These are phyloP conservation scores for Myotis daubentonii DNA, from an alignment of 2,797 vertebrate species.

Conservation along the genomic window DNA sequence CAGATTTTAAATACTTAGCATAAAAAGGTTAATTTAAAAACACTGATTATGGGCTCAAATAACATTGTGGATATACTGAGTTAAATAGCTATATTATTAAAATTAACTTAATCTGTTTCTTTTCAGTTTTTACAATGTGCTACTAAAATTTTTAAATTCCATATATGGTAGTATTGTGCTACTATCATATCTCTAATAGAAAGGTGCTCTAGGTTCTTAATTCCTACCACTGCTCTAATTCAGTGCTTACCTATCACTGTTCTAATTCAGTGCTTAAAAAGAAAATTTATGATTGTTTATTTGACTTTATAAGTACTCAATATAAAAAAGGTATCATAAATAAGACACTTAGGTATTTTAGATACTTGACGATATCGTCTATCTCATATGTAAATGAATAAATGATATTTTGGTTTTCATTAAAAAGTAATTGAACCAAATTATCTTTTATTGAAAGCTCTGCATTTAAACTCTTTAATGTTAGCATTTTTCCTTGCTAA, in stretches of 20 bases:
- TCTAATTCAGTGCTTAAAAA: conserved; percentile 19
- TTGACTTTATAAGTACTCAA: not conserved
- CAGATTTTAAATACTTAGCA: not conserved
- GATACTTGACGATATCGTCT: not conserved
- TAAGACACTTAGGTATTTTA: not conserved
- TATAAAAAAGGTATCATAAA: not conserved
- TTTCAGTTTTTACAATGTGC: conserved; percentile 16
- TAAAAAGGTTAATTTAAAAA: conserved; percentile 3
- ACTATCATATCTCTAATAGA: not conserved
- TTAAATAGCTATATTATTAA: conserved; percentile 24
- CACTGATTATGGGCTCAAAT: not conserved
- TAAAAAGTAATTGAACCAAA: conserved; percentile 6
- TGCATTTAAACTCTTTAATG: not conserved
- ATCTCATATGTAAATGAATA: conserved; percentile 16
- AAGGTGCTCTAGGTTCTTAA: not conserved
- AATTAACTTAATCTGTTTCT: not conserved
- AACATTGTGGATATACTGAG: not conserved
- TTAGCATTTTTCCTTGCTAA: conserved; percentile 18
- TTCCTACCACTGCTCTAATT: not conserved
- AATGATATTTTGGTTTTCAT: not conserved
- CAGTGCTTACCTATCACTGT: not conserved
- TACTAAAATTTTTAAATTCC: not conserved
- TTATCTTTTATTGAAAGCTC: not conserved
- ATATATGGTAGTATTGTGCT: not conserved
- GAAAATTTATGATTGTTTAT: not conserved